Evolutionary conservation across 30 jellyfish, hydroid and myxozoan genomes (phyloP), one percentile per base, ranked within the genome.

Genomic region (Cassiopea andromeda): DNA sequence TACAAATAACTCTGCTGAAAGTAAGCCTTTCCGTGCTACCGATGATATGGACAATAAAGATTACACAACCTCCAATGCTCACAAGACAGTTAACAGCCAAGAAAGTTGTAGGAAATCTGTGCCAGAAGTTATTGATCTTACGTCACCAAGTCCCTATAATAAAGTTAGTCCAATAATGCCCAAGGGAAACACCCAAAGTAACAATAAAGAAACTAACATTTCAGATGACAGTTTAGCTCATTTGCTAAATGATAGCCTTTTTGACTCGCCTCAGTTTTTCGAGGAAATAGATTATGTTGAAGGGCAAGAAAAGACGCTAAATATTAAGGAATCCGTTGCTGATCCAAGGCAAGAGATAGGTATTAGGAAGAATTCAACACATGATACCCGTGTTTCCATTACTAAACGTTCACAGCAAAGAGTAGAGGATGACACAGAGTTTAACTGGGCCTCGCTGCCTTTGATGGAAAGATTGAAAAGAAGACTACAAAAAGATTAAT

Each of bases 401-500:
- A 1, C 8, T 10, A 45, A 38, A 47, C 68, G 47, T 27, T 83
- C 84, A 19, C 82, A 73, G 19, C 48, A 71, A 57, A 83, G 77
- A 49, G 78, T 50, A 46, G 77, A 48, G 44, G 69, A 66, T 47
- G 91, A 69, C 38, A 50, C 48, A 38, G 48, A 72, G 14, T 7
- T 14, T 14, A 38, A 57, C 8, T 46, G 47, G 18, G 16, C 70
- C 60, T 78, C 91, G 6, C 66, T 72, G 18, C 13, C 84, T 15
- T 83, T 83, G 71, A 68, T 83, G 91, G 91, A 83, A 69, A 46
- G 91, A 58, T 50, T 83, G 84, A 83, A 64, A 83, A 69, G 76
- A 48, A 69, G 78, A 18, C 59, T 70, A 1, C 91, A 69, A 50
- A 83, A 57, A 44, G 54, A 17, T 43, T 83, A 83, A 54, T 6